A percentile compares a stretch with the other conserved stretches of the same genome.
Evolutionary conservation across 1,140 invertebrate genomes (phyloP).

Genomic region (Magallana ariakensis): DNA sequence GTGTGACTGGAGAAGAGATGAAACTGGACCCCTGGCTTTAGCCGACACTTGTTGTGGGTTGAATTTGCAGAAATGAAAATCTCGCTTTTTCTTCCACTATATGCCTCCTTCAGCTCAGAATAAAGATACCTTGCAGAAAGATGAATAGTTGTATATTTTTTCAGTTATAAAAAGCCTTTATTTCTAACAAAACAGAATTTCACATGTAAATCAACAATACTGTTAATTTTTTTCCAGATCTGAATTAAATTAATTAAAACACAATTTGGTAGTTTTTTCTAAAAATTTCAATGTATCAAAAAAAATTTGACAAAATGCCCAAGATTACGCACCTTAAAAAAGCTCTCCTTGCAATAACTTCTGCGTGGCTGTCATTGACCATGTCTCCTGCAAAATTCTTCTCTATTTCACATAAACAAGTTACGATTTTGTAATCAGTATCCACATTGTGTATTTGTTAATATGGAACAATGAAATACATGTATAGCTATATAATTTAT

Average conservation of each 20-base stretch:
- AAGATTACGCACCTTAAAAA: constrained; percentile 86
- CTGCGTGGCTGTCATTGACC: constrained; percentile 94
- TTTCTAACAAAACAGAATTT: not conserved
- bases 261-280: not conserved
- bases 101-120: constrained; percentile 65
- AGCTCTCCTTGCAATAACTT: constrained; percentile 90
- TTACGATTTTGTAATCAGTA: no score
- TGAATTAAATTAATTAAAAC: no score
- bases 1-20: constrained; percentile 93
- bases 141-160: not conserved
- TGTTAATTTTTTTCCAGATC: no score
- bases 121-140: constrained; percentile 70
- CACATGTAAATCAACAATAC: no score
- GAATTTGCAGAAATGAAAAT: constrained; percentile 60
- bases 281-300: not conserved
- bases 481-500: no score
- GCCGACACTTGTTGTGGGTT: constrained; percentile 57
- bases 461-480: no score
- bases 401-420: no score
- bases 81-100: constrained; percentile 59
- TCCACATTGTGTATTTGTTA: no score
- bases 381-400: constrained; percentile 81
- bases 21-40: constrained; percentile 86
- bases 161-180: not conserved
- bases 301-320: not conserved